Conservation (phyloP, 2,888 invertebrate genomes). For the Rotaria socialis region DNA sequence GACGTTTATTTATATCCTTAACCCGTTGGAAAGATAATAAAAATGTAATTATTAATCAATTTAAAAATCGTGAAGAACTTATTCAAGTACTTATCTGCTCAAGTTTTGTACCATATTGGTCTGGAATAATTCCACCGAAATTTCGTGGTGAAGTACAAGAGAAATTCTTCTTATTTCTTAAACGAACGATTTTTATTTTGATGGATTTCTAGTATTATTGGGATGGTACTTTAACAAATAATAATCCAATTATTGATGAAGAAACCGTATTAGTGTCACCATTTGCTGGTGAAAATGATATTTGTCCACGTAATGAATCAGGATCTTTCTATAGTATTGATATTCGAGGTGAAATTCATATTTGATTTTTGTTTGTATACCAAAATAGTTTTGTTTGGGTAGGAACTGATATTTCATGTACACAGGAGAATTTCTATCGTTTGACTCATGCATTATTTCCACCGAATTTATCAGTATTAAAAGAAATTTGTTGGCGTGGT, state of each 20-base stretch:
- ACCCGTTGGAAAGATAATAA: conserved; percentile 88
- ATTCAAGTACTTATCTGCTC: conserved; percentile 88
- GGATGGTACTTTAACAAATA: conserved; percentile 92
- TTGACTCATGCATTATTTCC: conserved; percentile 43
- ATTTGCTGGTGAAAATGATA: conserved; percentile 84
- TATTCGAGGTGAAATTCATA: conserved; percentile 27
- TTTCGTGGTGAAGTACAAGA: conserved; percentile 58
- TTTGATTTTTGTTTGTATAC: background rate
- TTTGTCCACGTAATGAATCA: conserved; percentile 68
- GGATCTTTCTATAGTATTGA: conserved; percentile 40
- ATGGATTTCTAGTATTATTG: conserved; percentile 66
- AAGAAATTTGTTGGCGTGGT: conserved; percentile 44
- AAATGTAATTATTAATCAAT: conserved; percentile 91
- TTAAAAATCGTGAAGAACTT: conserved; percentile 83
- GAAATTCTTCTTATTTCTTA: background rate
- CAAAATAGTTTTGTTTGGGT: background rate
- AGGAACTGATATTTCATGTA: conserved; percentile 44
- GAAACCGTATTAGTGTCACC: conserved; percentile 92
- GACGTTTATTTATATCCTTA: conserved; percentile 84
- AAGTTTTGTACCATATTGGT: conserved; percentile 86
- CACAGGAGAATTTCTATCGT: conserved; percentile 44
- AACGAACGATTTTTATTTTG: too few relatives aligned
- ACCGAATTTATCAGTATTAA: conserved; percentile 42
- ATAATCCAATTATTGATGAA: conserved; percentile 82
- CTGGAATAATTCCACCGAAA: conserved; percentile 82